Evolutionary conservation across 2,113 vertebrate genomes (phyloP), one percentile per base, ranked within the genome.

Genomic region (Podarcis raffonei): DNA sequence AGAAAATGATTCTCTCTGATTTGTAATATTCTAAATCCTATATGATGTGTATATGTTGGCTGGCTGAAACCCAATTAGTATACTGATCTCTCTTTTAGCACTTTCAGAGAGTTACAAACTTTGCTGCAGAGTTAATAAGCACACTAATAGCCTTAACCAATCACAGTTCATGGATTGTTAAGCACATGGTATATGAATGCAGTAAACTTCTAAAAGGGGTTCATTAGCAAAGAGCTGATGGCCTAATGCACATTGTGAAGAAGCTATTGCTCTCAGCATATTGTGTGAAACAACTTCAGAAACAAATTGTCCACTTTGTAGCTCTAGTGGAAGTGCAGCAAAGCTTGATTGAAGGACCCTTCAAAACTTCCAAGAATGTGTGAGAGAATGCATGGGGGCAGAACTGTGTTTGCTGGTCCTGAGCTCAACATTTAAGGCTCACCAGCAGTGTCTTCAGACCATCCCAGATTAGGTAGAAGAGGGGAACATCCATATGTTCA

Each of bases 31-130:
- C 6, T 39, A 71, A 42, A 48, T 66, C 66, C 20, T 30, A 87
- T 78, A 23, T 65, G 42, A 83, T 83, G 48, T 72, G 30, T 83
- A 78, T 32, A 78, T 32, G 35, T 72, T 79, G 35, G 72, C 27
- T 83, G 66, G 35, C 57, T 83, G 25, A 90, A 87, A 83, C 35
- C 37, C 76, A 87, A 87, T 90, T 77, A 77, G 62, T 78, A 83
- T 87, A 90, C 83, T 90, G 89, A 87, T 90, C 74, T 71, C 48
- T 83, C 74, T 62, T n/a, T 86, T 27, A 59, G 72, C 48, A 22
- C 30, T 72, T 84, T 13, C 7, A 68, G 27, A 42, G 35, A 78
- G 80, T 65, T 90, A 18, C 62, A 75, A 90, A 83, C 85, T 84
- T 83, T 48, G 80, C 62, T 78, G 35, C 25, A 59, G 48, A 83